Percentiles rank a stretch among this genome's conserved stretches.
Conservation (phyloP, 2,113 vertebrate species). For the zebrafish (Danio rerio) region GRCz12tu NC_133178.1:279001-279500, state of each 20-base stretch:
- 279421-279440: neutral
- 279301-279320: too few relatives aligned
- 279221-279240: neutral
- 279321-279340: neutral
- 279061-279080: too few relatives aligned
- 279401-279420: too few relatives aligned
- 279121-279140: neutral
- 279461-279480: neutral
- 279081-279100: too few relatives aligned
- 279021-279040: too few relatives aligned
- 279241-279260: neutral
- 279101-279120: too few relatives aligned
- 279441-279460: slow-evolving; percentile 5
- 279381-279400: too few relatives aligned
- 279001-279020: too few relatives aligned
- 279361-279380: too few relatives aligned
- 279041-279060: too few relatives aligned
- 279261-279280: slow-evolving; percentile 22
- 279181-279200: neutral
- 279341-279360: neutral
- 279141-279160: neutral
- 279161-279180: neutral
- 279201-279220: neutral
- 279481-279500: slow-evolving; percentile 14
- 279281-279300: too few relatives aligned